Evolutionary conservation across 2,113 vertebrate genomes (phyloP).

Genomic region (Poeciliopsis turrubarensis): DNA sequence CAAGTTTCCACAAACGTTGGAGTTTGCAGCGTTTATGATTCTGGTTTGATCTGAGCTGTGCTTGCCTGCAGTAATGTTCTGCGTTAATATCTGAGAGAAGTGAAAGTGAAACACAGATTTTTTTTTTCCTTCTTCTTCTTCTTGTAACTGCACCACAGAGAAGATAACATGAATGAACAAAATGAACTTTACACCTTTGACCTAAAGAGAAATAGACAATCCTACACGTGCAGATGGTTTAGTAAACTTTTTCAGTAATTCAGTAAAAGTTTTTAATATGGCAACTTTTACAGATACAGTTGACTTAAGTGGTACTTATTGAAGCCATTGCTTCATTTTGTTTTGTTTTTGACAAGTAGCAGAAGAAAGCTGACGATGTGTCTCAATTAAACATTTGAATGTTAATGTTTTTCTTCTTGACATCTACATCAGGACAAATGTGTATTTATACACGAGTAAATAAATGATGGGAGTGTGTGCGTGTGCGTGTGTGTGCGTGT

Average conservation of each 20-base stretch:
- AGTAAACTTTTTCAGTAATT: not conserved
- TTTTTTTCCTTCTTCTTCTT: not conserved
- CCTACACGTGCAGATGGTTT: not conserved
- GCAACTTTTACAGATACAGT: not conserved
- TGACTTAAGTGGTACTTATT: not conserved
- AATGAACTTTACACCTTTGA: not conserved
- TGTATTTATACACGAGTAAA: not conserved
- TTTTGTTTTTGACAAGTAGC: not conserved
- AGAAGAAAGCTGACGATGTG: not conserved
- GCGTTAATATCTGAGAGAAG: not conserved
- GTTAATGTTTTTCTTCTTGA: not conserved
- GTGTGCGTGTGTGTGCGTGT: constrained; percentile 6
- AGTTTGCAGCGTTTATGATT: too few relatives aligned
- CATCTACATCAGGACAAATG: not conserved
- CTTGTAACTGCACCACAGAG: not conserved
- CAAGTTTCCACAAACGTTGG: not conserved
- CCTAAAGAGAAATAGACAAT: not conserved
- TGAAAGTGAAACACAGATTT: not conserved
- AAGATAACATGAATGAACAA: not conserved
- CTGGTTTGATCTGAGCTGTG: too few relatives aligned
- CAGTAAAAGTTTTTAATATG: not conserved
- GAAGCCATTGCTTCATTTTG: not conserved
- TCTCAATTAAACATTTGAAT: not conserved
- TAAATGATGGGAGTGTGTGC: not conserved
- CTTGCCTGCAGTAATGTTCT: not conserved